Evolutionary conservation across 1,140 invertebrate genomes (phyloP), one percentile per base, ranked within the genome.

Genomic region (Hirudo medicinalis): DNA sequence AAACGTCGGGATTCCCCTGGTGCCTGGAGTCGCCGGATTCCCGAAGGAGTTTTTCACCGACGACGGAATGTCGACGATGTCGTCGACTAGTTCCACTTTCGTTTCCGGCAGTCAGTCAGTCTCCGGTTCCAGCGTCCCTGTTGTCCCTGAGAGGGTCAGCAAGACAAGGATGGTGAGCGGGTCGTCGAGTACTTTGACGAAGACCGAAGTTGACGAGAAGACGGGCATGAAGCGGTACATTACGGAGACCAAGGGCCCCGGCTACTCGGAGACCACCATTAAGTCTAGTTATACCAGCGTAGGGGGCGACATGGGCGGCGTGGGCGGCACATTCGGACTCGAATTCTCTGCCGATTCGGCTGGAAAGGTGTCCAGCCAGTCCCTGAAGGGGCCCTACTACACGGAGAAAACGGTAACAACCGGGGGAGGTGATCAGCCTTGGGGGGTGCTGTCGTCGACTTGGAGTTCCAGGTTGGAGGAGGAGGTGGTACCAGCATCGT

Each of bases 401-500:
- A 63, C 57, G 22, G 57, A 63, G 29, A 63, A 63, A n/a, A 63
- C 57, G 57, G 57, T 63, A 32, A 63, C 57, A 11, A 63, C 57
- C 9, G 29, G 29, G 0, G 57, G 29, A 11, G 22, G 29, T 15
- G 57, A 63, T 63, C 22, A 13, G 22, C 22, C 9, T 13, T 32
- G 22, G 29, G 15, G 6, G 57, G 29, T n/a, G 43, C 43, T 17
- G 11, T 17, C 43, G 43, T 49, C 4, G 43, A 49, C 43, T 17
- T 49, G 43, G 43, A 49, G 15, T 49, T 49, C 13, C 43, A 49
- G 43, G 43, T 49, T 0, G 43, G 43, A 13, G 43, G 43, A 8
- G 43, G 43, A 8, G 43, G 0, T 9, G 57, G 57, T 63, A 63
- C 57, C 22, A 22, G 29, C 29, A 0, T 63, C 57, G 57, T 63